phyloP scores from a whole-genome alignment of 2,113 vertebrate genomes.

The Falcunculus frontatus region DNA sequence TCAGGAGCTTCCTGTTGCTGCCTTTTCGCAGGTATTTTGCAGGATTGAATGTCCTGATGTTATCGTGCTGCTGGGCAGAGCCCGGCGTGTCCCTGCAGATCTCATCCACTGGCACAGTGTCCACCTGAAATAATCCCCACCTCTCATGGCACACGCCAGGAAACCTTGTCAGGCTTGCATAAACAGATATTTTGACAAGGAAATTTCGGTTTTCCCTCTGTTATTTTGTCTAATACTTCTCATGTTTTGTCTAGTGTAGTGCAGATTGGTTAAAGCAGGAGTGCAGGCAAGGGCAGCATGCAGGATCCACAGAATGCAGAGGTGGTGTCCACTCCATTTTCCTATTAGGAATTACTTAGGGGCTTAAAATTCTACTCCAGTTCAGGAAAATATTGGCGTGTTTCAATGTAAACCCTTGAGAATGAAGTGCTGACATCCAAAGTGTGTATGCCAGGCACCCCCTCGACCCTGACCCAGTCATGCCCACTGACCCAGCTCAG shows the following conservation, averaged over 20 bases:
- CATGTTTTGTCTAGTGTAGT: conserved; percentile 50
- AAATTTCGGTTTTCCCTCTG: neutral
- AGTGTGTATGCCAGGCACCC: neutral
- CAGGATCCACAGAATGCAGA: neutral
- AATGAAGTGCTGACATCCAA: neutral
- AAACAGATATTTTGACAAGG: conserved; percentile 46
- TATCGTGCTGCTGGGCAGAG: neutral
- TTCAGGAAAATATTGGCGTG: neutral
- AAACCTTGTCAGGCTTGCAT: conserved; percentile 2
- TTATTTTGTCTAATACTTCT: conserved; percentile 58
- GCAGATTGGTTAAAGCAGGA: neutral
- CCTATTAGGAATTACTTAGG: neutral
- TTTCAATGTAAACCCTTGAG: neutral
- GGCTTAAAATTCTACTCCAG: neutral
- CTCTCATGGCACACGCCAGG: neutral
- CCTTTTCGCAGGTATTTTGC: neutral
- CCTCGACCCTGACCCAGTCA: neutral
- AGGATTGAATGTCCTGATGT: conserved; percentile 33
- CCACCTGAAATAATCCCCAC: conserved; percentile 13
- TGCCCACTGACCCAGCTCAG: neutral
- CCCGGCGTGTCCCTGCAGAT: neutral
- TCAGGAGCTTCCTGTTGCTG: conserved; percentile 15
- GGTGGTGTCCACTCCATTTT: neutral
- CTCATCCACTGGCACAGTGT: neutral
- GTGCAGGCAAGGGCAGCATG: fast-evolving